Evolutionary conservation across 2,113 vertebrate genomes (phyloP).

Genomic region (Apodemus sylvaticus): DNA sequence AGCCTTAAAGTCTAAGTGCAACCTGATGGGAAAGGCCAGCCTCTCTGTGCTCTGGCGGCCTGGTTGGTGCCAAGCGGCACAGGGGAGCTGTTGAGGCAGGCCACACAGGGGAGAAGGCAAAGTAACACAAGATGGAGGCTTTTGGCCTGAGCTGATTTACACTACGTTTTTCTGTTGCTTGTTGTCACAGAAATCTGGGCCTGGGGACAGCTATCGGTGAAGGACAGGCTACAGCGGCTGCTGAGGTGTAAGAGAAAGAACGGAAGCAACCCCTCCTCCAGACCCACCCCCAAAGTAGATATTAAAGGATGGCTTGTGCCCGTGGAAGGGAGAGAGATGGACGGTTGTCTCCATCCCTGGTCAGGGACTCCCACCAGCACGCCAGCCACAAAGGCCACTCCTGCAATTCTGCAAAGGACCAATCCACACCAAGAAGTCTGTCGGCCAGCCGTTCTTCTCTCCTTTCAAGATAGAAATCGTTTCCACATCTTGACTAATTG

Average conservation of each 20-base stretch:
- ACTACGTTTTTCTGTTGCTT: neutral
- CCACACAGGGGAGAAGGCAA: neutral
- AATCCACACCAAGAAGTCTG: neutral
- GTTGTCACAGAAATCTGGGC: neutral
- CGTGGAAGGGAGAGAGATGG: neutral
- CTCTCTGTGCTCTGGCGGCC: too few species aligned
- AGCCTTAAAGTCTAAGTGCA: neutral
- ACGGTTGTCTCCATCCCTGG: neutral
- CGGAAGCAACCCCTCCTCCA: neutral
- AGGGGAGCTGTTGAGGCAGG: neutral
- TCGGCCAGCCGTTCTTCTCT: neutral
- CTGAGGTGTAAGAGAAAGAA: neutral
- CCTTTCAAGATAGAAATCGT: conserved; percentile 37
- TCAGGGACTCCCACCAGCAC: neutral
- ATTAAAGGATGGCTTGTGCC: neutral
- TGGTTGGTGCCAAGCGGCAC: too few species aligned
- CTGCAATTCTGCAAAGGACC: neutral
- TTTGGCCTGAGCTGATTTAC: neutral
- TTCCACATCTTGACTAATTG: conserved; percentile 57
- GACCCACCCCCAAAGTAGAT: neutral
- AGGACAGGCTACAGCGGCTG: too few species aligned
- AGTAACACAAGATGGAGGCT: neutral
- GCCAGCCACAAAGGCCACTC: neutral
- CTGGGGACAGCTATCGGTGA: accelerated
- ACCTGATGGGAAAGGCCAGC: neutral